Evolutionary conservation across 2,797 vertebrate genomes (phyloP), one percentile per base, ranked within the genome.

Genomic region (Halcyon leucocephala): DNA sequence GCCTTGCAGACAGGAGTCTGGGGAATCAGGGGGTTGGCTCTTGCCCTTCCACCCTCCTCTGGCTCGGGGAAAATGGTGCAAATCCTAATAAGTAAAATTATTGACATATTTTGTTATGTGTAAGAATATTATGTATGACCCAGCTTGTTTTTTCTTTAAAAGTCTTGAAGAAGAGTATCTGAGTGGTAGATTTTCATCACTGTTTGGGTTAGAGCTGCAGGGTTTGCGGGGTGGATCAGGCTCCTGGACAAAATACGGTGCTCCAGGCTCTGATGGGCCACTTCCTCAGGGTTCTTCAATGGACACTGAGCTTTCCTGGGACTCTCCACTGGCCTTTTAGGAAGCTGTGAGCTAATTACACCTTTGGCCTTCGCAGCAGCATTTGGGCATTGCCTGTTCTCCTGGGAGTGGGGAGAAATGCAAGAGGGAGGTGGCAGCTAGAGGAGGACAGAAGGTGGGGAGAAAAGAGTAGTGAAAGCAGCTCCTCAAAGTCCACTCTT

Each of bases 401-500:
- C 25, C 37, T 19, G 57, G 42, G 35, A 71, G 22, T 9, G 31
- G 51, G 74, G 78, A 86, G 49, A 90, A 77, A 88, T 82, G 69
- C 20, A 49, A n/a, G 62, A 33, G 48, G 33, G 51, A 35, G 14
- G 20, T 25, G 31, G 49, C 20, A 81, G 28, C 41, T 51, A 6
- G n/a, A 86, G 94, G 73, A 81, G 35, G 76, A 89, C 57, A 83
- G 87, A 96, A 57, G 15, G 5, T 26, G 54, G 76, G 78, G 39
- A 89, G 89, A 92, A 92, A 87, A 96, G 86, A 96, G 70, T 33
- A 72, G 84, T 81, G 61, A 72, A 96, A 97, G 66, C 86, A 97
- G 96, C 96, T 98, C 96, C 97, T 97, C 96, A 83, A 96, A 96
- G 98, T 97, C 96, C 93, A 92, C 95, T 96, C 96, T 96, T 93